Conservation (phyloP, 1,140 invertebrate species). For the Nautilus pompilius region DNA sequence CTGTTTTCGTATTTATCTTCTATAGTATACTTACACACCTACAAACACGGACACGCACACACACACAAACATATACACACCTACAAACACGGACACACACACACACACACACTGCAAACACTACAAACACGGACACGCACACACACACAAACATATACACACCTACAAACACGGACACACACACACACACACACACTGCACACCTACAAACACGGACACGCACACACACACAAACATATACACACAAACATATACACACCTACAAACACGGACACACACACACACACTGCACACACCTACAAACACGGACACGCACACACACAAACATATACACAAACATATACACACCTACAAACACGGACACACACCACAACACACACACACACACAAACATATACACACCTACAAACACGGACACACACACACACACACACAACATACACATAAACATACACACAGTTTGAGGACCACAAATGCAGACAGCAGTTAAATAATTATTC, state of each 20-base stretch:
- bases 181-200: slow-evolving; percentile 1
- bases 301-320: not conserved
- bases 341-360: no score
- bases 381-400: no score
- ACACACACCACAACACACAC: no score
- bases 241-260: slow-evolving; percentile 5
- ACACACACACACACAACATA: no score
- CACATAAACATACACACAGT: no score
- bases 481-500: no score
- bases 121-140: not conserved
- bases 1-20: no score
- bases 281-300: not conserved
- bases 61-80: not conserved
- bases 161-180: not conserved
- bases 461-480: no score
- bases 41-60: not conserved
- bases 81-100: not conserved
- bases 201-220: not conserved
- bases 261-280: not conserved
- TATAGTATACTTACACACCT: not conserved
- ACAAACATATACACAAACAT: not conserved
- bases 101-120: not conserved
- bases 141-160: not conserved
- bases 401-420: no score
- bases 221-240: slow-evolving; percentile 3